phyloP scores from a whole-genome alignment of 2,797 vertebrate species.

The Hemitrygon akajei region DNA sequence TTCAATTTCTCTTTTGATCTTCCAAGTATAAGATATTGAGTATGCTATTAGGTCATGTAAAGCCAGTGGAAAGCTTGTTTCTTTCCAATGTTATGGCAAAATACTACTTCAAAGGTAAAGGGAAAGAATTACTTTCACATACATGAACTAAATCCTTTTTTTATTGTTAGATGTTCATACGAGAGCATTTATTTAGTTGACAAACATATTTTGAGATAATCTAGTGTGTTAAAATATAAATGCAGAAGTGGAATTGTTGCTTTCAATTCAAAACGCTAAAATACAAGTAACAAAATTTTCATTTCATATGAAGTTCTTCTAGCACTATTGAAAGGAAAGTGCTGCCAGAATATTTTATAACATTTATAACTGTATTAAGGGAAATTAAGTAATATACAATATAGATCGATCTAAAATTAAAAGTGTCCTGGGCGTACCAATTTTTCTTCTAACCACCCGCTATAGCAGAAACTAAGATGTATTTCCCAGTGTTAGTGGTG shows the following conservation, averaged over 20 bases:
- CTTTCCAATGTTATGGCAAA: neutral
- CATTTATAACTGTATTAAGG: neutral
- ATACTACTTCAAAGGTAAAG: neutral
- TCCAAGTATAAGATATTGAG: too few relatives aligned
- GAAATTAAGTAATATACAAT: neutral
- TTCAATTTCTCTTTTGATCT: neutral
- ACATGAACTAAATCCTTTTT: neutral
- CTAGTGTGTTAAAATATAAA: neutral
- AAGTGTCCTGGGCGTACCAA: neutral
- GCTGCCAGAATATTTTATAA: neutral
- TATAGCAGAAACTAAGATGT: neutral
- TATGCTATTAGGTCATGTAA: neutral
- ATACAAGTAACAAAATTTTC: neutral
- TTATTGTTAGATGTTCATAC: neutral
- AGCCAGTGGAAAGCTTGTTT: neutral
- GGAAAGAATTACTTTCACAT: neutral
- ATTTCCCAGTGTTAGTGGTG: neutral
- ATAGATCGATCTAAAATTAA: neutral
- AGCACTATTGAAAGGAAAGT: neutral
- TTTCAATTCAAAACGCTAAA: neutral
- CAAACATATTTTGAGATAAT: neutral
- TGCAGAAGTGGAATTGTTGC: neutral
- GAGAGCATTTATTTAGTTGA: neutral
- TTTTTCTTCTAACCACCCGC: neutral
- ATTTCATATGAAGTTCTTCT: neutral